Evolutionary conservation across 2,113 vertebrate genomes (phyloP), one percentile per base, ranked within the genome.

Genomic region (Mola mola): DNA sequence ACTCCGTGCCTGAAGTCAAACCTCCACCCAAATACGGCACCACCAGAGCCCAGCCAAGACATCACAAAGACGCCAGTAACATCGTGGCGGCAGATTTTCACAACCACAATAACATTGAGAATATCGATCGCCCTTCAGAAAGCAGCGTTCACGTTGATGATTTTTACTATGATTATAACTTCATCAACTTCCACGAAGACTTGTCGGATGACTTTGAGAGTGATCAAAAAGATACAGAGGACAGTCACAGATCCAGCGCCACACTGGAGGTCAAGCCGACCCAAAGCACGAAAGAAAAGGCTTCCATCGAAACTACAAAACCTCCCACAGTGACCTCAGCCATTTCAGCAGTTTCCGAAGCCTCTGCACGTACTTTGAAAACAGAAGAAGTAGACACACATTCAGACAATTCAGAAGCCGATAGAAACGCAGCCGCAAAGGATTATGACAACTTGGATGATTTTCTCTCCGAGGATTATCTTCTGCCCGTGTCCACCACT

Each of bases 101-200:
- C 8, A 47, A 87, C 41, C 77, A 46, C 28, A 92, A 80, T 57
- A 71, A 75, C 48, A 25, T 91, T 25, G 40, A 93, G 79, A 75
- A 93, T 75, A 49, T 66, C 0, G 55, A 88, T 2, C 78, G 26
- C 1, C 15, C 75, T 56, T 15, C 24, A 2, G 66, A 76, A 21
- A 89, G 65, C 21, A 90, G 91, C 0, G 76, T 94, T 52, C 87
- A 92, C 2, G 93, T 99, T 0, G 97, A 98, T 1, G 96, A 98
- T 31, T 99, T 98, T 81, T 99, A 98, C 82, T 99, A 99, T 0
- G 97, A 99, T 79, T 99, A 99, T 8, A 99, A 99, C 63, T 99
- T 99, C 3, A 98, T 99, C 75, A 95, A 93, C 68, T 99, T 99
- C 81, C 97, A 99, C 0, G 96, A 98, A 73, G 95, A 99, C 63